Conservation (phyloP, 2,888 invertebrate species). For the Itoplectis maculator region DNA sequence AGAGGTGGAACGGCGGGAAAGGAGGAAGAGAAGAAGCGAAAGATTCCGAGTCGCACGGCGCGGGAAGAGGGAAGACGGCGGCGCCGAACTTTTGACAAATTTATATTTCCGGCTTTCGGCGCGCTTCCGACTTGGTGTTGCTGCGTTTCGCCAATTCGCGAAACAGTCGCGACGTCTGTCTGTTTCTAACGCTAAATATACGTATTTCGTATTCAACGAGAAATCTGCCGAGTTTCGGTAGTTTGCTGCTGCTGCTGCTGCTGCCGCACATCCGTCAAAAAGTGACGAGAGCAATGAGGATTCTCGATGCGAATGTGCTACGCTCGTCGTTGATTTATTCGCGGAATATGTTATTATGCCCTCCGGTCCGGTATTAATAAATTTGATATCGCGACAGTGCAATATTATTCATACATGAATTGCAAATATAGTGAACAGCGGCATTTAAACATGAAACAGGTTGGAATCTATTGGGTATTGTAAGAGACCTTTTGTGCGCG, state of each 20-base stretch:
- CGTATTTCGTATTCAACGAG: conserved; percentile 63
- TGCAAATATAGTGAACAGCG: neutral
- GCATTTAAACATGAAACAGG: neutral
- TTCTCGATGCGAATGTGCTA: neutral
- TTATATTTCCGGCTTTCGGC: conserved; percentile 68
- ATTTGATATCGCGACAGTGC: neutral
- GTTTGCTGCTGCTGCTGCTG: conserved; percentile 65
- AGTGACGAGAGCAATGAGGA: neutral
- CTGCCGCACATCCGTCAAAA: neutral
- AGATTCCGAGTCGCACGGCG: conserved; percentile 37
- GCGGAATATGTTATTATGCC: neutral
- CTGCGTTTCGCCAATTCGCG: conserved; percentile 18
- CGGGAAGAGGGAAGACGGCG: too few species aligned
- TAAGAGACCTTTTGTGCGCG: neutral
- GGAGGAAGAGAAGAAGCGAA: conserved; percentile 39
- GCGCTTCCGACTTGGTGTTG: conserved; percentile 10
- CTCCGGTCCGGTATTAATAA: neutral
- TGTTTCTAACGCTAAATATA: conserved; percentile 44
- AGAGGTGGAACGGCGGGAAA: conserved; percentile 26
- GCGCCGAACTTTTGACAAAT: conserved; percentile 71
- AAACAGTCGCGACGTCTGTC: conserved; percentile 39
- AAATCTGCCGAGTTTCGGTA: conserved; percentile 58
- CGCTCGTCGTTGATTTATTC: conserved; percentile 3
- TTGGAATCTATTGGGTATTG: neutral
- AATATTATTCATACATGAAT: neutral